Conservation (phyloP, 1,140 invertebrate genomes). For the Nixonia krombeini region DNA sequence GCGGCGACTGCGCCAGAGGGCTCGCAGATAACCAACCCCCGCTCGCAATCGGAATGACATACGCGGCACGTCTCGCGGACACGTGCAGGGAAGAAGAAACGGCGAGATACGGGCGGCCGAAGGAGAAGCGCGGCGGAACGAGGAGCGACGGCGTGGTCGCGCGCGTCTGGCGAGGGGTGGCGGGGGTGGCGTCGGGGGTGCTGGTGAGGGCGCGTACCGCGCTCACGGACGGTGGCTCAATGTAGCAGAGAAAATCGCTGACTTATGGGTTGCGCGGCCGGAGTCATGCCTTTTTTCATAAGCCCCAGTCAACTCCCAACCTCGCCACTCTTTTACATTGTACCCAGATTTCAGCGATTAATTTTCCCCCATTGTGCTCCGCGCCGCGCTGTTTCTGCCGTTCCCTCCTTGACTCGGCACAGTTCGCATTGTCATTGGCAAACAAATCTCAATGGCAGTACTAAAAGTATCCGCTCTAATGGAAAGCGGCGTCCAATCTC, state of each 20-base stretch:
- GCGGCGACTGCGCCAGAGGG: slow-evolving; percentile 39
- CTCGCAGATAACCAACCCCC: slow-evolving; percentile 55
- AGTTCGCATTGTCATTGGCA: slow-evolving; percentile 65
- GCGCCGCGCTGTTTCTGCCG: slow-evolving; percentile 11
- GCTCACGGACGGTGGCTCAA: slow-evolving; percentile 52
- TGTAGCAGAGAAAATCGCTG: slow-evolving; percentile 64
- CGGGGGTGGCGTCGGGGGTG: slow-evolving; percentile 15
- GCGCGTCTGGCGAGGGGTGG: too few species aligned
- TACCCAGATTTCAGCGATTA: slow-evolving; percentile 71
- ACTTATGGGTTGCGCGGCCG: slow-evolving; percentile 59
- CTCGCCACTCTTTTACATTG: slow-evolving; percentile 67
- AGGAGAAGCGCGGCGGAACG: neutral
- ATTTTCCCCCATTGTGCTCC: slow-evolving; percentile 62
- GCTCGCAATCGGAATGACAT: slow-evolving; percentile 57
- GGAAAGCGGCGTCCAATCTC: slow-evolving; percentile 54
- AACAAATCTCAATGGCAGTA: slow-evolving; percentile 67
- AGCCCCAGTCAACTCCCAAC: slow-evolving; percentile 55
- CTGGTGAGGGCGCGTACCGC: slow-evolving; percentile 9
- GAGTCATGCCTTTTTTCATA: slow-evolving; percentile 64
- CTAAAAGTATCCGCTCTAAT: slow-evolving; percentile 65
- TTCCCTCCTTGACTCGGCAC: slow-evolving; percentile 39
- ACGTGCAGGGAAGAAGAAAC: slow-evolving; percentile 17
- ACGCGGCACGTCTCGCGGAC: slow-evolving; percentile 54
- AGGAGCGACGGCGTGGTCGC: neutral
- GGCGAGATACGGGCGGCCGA: neutral